phyloP scores from a whole-genome alignment of 2,797 vertebrate genomes.

The Botia kubotai region DNA sequence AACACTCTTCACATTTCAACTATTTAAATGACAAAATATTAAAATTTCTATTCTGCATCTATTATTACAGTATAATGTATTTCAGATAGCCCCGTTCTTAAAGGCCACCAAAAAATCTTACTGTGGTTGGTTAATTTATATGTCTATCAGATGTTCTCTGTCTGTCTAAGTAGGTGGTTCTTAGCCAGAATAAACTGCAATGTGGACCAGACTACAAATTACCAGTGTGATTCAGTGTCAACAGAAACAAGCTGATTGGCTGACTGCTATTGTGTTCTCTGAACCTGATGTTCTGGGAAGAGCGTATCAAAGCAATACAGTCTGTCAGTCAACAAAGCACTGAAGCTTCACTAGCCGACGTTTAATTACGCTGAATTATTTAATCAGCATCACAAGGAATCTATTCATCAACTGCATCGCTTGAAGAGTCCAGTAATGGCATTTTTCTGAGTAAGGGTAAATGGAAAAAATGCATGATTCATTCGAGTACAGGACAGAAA shows the following conservation, averaged over 20 bases:
- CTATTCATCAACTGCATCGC: conserved; percentile 16
- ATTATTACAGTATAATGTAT: too few species aligned
- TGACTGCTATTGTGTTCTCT: not conserved
- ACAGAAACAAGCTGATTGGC: not conserved
- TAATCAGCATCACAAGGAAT: conserved; percentile 47
- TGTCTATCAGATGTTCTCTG: too few species aligned
- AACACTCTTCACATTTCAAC: too few species aligned
- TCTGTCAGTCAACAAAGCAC: conserved; percentile 46
- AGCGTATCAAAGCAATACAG: conserved; percentile 18
- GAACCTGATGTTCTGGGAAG: not conserved
- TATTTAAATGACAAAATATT: too few species aligned
- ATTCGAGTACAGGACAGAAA: not conserved
- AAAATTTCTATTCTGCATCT: too few species aligned
- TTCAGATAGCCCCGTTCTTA: too few species aligned
- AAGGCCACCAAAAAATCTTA: too few species aligned
- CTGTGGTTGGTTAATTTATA: too few species aligned
- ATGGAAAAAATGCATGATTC: not conserved
- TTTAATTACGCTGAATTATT: conserved; percentile 52
- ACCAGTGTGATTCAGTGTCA: not conserved
- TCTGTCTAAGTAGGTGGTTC: too few species aligned
- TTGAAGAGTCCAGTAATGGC: not conserved
- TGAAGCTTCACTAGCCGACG: conserved; percentile 41
- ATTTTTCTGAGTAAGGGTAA: too few species aligned
- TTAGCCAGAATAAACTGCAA: too few species aligned
- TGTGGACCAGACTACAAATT: not conserved